phyloP scores from a whole-genome alignment of 2,113 vertebrate species.

The Vanacampus margaritifer region DNA sequence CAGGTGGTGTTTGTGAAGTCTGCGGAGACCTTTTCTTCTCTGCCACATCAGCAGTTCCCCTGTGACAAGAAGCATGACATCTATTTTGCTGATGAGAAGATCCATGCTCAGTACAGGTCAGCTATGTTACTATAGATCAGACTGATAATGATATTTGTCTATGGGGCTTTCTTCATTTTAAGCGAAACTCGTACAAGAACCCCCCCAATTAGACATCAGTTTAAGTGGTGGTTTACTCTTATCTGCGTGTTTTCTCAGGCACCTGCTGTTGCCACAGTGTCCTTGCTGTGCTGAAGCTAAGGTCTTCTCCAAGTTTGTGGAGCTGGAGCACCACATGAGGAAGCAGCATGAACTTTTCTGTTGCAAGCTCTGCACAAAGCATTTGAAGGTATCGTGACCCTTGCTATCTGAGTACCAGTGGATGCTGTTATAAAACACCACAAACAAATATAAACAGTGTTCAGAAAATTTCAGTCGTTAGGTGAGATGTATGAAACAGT shows the following conservation, averaged over 20 bases:
- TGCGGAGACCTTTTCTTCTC: slow-evolving; percentile 77
- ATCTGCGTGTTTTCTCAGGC: slow-evolving; percentile 65
- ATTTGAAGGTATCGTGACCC: slow-evolving; percentile 81
- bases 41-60: slow-evolving; percentile 79
- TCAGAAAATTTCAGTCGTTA: too few relatives aligned
- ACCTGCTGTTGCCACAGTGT: slow-evolving; percentile 86
- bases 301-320: slow-evolving; percentile 84
- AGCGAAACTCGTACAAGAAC: too few relatives aligned
- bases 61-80: slow-evolving; percentile 89
- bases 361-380: slow-evolving; percentile 91
- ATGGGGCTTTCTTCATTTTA: background rate
- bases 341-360: slow-evolving; percentile 94
- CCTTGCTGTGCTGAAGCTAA: slow-evolving; percentile 79
- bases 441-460: too few relatives aligned
- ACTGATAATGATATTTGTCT: background rate
- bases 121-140: background rate
- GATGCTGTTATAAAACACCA: background rate
- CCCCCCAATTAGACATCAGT: too few relatives aligned
- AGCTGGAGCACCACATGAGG: slow-evolving; percentile 97
- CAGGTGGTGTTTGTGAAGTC: slow-evolving; percentile 91
- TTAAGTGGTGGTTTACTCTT: background rate
- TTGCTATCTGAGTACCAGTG: background rate
- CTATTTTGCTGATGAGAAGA: slow-evolving; percentile 82
- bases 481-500: too few relatives aligned
- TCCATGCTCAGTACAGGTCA: slow-evolving; percentile 86